Percentiles rank a stretch among this genome's conserved stretches.
These are phyloP conservation scores for Deilephila elpenor DNA, from an alignment of 2,888 invertebrate species.

Conservation along the genomic window DNA sequence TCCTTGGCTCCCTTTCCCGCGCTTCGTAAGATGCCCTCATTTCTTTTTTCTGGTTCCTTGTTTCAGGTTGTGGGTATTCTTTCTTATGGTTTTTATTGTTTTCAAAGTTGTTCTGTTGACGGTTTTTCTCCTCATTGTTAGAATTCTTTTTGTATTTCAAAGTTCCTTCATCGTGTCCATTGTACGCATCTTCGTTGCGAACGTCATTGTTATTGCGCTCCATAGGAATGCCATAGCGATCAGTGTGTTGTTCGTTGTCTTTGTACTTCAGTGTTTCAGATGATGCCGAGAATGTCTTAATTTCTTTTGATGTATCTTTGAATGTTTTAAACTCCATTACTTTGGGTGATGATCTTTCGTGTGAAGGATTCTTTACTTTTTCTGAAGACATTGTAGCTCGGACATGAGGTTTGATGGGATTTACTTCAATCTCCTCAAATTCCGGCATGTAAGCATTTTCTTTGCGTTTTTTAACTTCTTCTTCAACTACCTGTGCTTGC, in stretches of 20 bases:
- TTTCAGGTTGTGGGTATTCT: constrained; percentile 75
- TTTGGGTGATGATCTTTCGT: constrained; percentile 74
- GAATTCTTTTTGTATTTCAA: constrained; percentile 78
- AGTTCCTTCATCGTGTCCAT: constrained; percentile 77
- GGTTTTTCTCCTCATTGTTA: constrained; percentile 73
- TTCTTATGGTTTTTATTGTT: constrained; percentile 66
- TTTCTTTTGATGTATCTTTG: constrained; percentile 79
- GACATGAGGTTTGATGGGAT: constrained; percentile 78
- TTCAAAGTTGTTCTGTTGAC: constrained; percentile 65
- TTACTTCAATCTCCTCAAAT: constrained; percentile 81
- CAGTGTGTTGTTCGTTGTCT: constrained; percentile 72
- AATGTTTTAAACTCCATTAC: constrained; percentile 82
- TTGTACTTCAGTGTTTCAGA: constrained; percentile 81
- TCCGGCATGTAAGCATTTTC: constrained; percentile 79
- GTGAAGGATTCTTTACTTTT: constrained; percentile 71
- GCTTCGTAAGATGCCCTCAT: constrained; percentile 59
- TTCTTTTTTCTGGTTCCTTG: constrained; percentile 71
- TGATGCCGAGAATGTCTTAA: constrained; percentile 80
- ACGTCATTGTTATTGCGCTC: constrained; percentile 73
- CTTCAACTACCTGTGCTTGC: constrained; percentile 69
- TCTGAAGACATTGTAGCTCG: constrained; percentile 75
- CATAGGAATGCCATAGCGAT: constrained; percentile 76
- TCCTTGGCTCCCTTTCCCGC: constrained; percentile 67
- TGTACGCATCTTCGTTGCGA: constrained; percentile 68
- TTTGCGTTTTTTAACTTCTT: constrained; percentile 74